A percentile compares a stretch with the other conserved stretches of the same genome.
Conservation (phyloP, 2,113 vertebrate genomes). For the Labeo catla region DNA sequence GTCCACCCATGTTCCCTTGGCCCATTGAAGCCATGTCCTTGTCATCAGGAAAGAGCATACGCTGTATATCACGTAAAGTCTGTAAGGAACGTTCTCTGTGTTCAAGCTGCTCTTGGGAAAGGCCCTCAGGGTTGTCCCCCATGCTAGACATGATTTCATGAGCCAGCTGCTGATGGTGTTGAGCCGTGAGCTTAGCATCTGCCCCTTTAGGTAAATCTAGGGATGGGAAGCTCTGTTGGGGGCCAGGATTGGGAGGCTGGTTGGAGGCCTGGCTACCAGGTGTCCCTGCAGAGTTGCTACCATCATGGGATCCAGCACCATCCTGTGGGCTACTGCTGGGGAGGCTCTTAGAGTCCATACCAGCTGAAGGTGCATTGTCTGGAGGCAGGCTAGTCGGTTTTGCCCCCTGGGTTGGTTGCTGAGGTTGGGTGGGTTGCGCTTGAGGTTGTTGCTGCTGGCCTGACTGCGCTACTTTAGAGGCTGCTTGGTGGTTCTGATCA, state of each 20-base stretch:
- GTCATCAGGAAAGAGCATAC: slow-evolving; percentile 98
- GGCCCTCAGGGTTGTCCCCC: slow-evolving; percentile 94
- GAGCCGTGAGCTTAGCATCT: slow-evolving; percentile 73
- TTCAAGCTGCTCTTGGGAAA: slow-evolving; percentile 97
- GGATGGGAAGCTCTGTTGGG: slow-evolving; percentile 79
- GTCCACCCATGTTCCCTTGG: slow-evolving; percentile 78
- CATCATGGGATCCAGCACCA: slow-evolving; percentile 81
- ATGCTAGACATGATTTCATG: slow-evolving; percentile 85
- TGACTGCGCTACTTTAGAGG: slow-evolving; percentile 86
- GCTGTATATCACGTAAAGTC: slow-evolving; percentile 95
- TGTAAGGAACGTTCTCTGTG: slow-evolving; percentile 95
- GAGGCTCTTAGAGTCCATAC: slow-evolving; percentile 87
- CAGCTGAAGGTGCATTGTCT: slow-evolving; percentile 82
- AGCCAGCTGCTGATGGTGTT: slow-evolving; percentile 83
- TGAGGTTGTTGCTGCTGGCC: slow-evolving; percentile 77
- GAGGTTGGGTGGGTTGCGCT: slow-evolving; percentile 73
- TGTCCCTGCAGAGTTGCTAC: slow-evolving; percentile 80
- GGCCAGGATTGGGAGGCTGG: slow-evolving; percentile 73
- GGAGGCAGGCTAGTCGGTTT: slow-evolving; percentile 79
- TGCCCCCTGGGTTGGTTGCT: slow-evolving; percentile 65
- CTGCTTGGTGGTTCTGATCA: slow-evolving; percentile 91
- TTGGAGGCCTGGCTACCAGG: slow-evolving; percentile 77
- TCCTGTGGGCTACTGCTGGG: slow-evolving; percentile 85
- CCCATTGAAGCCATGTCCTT: slow-evolving; percentile 79
- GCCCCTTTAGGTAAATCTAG: slow-evolving; percentile 61